Evolutionary conservation across 2,888 invertebrate species (phyloP).

Genomic region (Drosophila pseudotalamancana): DNA sequence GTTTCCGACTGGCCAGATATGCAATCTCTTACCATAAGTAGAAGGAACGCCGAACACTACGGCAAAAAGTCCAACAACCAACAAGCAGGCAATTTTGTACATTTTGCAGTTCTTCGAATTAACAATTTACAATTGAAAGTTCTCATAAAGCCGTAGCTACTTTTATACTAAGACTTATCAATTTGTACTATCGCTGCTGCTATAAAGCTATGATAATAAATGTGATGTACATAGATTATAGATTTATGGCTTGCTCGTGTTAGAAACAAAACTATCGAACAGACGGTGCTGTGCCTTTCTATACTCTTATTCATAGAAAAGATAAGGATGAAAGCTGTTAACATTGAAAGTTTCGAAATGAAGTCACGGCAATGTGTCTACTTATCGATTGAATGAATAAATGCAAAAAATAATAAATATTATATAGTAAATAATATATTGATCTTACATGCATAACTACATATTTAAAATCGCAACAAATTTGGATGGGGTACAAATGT

Average conservation of each 20-base stretch:
- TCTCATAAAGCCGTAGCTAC: neutral
- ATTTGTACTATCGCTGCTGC: neutral
- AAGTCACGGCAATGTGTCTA: too few species aligned
- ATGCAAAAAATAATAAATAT: too few species aligned
- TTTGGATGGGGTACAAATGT: neutral
- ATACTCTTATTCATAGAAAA: too few species aligned
- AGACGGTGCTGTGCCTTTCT: too few species aligned
- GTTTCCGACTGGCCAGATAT: neutral
- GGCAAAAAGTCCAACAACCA: conserved; percentile 5
- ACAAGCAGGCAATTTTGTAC: conserved; percentile 4
- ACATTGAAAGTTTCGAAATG: too few species aligned
- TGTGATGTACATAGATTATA: neutral
- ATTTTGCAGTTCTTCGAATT: neutral
- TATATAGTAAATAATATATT: too few species aligned
- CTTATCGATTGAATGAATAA: too few species aligned
- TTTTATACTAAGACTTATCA: conserved; percentile 5
- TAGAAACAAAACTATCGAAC: neutral
- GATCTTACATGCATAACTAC: too few species aligned
- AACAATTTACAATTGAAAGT: neutral
- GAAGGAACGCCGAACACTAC: conserved; percentile 1
- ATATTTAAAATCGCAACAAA: too few species aligned
- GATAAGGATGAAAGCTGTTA: too few species aligned
- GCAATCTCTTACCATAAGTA: neutral
- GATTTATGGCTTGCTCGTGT: neutral
- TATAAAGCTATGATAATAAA: neutral